Evolutionary conservation across 2,113 vertebrate species (phyloP).

Genomic region (Dasypus novemcinctus): DNA sequence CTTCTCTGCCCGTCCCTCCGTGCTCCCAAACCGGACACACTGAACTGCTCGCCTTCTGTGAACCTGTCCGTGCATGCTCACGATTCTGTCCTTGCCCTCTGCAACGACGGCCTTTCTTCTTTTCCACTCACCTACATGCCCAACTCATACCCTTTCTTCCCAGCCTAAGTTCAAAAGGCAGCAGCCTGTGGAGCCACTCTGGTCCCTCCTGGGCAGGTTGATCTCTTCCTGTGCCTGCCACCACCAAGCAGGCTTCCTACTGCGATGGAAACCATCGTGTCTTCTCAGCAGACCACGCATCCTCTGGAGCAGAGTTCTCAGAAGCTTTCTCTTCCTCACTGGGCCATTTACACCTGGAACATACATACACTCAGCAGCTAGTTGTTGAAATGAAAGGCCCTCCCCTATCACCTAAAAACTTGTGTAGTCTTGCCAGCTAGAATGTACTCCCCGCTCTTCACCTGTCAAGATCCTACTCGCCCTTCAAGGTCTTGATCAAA

Average conservation of each 20-base stretch:
- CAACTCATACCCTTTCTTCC: neutral
- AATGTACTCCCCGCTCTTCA: neutral
- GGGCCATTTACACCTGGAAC: neutral
- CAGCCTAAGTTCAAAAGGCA: neutral
- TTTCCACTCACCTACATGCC: neutral
- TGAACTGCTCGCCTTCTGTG: neutral
- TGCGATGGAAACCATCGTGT: neutral
- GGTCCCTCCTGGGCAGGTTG: neutral
- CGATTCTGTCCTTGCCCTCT: neutral
- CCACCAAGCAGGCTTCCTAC: neutral
- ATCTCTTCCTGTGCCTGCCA: neutral
- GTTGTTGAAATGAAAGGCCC: neutral
- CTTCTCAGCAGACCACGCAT: neutral
- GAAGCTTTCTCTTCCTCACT: neutral
- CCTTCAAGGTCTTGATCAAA: neutral
- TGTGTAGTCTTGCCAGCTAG: neutral
- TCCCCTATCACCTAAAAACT: fast-evolving
- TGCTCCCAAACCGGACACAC: neutral
- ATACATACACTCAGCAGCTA: neutral
- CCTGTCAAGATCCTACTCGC: neutral
- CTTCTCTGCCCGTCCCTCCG: neutral
- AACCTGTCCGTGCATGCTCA: neutral
- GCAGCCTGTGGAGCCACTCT: neutral
- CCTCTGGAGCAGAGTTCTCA: neutral
- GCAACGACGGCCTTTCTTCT: neutral